A percentile compares a stretch with the other conserved stretches of the same genome.
Evolutionary conservation across 2,113 vertebrate species (phyloP).

Genomic region (Colossoma macropomum): DNA sequence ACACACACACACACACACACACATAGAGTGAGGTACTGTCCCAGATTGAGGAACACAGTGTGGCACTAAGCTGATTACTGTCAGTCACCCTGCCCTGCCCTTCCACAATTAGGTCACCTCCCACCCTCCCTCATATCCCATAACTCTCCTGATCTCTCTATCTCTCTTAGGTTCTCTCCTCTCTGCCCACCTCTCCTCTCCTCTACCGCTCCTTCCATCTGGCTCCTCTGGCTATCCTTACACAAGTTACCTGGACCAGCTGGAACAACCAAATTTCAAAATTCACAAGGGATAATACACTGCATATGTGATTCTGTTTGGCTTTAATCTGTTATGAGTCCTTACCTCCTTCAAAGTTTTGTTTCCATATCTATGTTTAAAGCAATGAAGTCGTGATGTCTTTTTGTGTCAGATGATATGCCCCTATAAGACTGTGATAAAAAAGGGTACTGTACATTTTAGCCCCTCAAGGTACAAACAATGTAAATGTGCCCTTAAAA

Average conservation of each 20-base stretch:
- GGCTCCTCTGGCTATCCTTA: not conserved
- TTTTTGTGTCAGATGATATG: not conserved
- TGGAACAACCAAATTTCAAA: not conserved
- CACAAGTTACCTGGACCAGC: not conserved
- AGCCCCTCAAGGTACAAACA: too few relatives aligned
- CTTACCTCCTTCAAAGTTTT: too few relatives aligned
- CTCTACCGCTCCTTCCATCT: slow-evolving; percentile 14
- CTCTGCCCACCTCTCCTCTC: not conserved
- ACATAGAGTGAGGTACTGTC: slow-evolving; percentile 35
- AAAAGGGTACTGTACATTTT: too few relatives aligned
- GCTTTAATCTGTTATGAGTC: not conserved
- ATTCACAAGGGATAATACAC: too few relatives aligned
- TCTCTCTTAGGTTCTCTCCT: slow-evolving; percentile 22
- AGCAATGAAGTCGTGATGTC: too few relatives aligned
- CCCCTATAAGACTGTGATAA: too few relatives aligned
- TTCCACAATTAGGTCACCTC: slow-evolving; percentile 71
- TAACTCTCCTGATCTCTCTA: slow-evolving; percentile 43
- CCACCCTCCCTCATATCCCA: slow-evolving; percentile 55
- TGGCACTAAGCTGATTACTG: slow-evolving; percentile 60
- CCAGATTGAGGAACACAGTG: slow-evolving; percentile 53
- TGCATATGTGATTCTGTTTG: not conserved
- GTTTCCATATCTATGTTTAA: too few relatives aligned
- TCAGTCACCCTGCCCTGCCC: slow-evolving; percentile 58
- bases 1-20: slow-evolving; percentile 43
- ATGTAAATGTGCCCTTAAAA: too few relatives aligned